These are phyloP conservation scores for Drosophila phalerata DNA, from an alignment of 2,888 invertebrate genomes.

Conservation along the genomic window DNA sequence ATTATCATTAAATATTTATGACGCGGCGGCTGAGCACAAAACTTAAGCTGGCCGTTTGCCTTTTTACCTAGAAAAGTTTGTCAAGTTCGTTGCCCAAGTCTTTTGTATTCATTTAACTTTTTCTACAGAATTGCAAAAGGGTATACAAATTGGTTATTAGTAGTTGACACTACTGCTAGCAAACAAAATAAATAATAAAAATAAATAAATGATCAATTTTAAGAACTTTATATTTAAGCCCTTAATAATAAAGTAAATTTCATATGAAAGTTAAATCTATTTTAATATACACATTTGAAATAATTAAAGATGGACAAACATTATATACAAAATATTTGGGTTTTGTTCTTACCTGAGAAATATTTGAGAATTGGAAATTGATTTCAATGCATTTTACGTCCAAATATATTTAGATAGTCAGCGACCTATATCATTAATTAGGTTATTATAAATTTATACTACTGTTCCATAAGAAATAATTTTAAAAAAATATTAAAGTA, in stretches of 20 bases:
- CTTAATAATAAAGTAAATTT: no score
- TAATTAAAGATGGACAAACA: no score
- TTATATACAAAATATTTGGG: no score
- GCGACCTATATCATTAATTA: neutral
- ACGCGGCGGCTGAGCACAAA: slow-evolving; percentile 63
- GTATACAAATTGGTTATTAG: slow-evolving; percentile 2
- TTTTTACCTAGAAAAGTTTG: slow-evolving; percentile 69
- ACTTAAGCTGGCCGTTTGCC: slow-evolving; percentile 48
- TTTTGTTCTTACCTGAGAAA: no score
- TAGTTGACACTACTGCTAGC: neutral
- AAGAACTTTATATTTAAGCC: neutral
- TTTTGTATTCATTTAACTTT: slow-evolving; percentile 41
- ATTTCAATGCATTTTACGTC: no score
- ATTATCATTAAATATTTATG: slow-evolving; percentile 81
- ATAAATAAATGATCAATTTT: neutral
- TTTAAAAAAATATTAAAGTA: neutral
- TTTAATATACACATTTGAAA: no score
- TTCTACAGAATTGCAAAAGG: slow-evolving; percentile 6
- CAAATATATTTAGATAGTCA: no score
- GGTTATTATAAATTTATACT: neutral
- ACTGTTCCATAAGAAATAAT: neutral
- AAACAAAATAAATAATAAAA: neutral
- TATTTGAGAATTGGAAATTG: no score
- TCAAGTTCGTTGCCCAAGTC: slow-evolving; percentile 67
- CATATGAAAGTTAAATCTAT: no score